phyloP scores from a whole-genome alignment of 2,888 invertebrate genomes.

The Ferdinandea cuprea region DNA sequence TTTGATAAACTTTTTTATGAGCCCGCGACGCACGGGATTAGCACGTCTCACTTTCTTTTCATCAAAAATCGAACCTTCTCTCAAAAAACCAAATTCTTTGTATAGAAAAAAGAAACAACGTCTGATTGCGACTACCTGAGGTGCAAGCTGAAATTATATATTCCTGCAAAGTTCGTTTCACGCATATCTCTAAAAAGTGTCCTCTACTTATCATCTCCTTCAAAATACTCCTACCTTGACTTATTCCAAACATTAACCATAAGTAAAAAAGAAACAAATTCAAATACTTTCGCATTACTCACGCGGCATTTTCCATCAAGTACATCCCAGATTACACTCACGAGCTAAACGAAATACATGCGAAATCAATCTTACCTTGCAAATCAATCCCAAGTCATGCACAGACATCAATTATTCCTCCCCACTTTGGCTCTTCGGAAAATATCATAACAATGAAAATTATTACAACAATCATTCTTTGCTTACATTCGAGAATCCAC shows the following conservation, averaged over 20 bases:
- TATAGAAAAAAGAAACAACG: no score
- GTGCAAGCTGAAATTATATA: no score
- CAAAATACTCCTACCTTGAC: background rate
- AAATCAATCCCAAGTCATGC: conserved; percentile 63
- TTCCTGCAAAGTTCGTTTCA: no score
- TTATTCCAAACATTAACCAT: background rate
- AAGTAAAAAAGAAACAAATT: background rate
- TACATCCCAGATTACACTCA: conserved; percentile 35
- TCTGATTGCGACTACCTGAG: no score
- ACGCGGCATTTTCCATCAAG: background rate
- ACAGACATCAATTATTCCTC: conserved; percentile 48
- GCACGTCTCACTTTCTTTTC: no score
- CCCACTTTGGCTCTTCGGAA: background rate
- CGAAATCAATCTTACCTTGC: conserved; percentile 62
- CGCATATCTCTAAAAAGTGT: background rate
- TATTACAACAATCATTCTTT: conserved; percentile 61
- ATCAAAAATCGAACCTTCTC: no score
- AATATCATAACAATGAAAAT: conserved; percentile 22
- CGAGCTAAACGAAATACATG: conserved; percentile 54
- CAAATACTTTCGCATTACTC: conserved; percentile 14
- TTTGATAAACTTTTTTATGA: no score
- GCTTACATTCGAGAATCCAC: conserved; percentile 7
- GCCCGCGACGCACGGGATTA: no score
- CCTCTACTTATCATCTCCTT: background rate
- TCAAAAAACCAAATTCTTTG: no score